Conservation (phyloP, 2,888 invertebrate species). For the Liposcelis brunnea region DNA sequence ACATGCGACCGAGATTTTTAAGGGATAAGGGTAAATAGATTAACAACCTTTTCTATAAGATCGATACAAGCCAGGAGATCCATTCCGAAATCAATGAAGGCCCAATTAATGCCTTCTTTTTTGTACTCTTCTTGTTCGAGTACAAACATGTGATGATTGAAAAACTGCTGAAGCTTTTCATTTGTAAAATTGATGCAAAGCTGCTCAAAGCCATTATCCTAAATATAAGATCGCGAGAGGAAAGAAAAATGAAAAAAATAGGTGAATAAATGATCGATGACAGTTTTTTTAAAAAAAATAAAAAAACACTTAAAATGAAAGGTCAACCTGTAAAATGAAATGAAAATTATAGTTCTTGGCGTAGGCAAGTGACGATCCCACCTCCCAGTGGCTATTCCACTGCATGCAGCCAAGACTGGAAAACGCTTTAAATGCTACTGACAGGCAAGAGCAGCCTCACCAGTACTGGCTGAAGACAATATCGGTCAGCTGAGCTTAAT, state of each 20-base stretch:
- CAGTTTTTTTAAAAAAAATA: too few relatives aligned
- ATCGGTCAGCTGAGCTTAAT: too few relatives aligned
- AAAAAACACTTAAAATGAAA: too few relatives aligned
- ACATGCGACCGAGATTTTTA: too few relatives aligned
- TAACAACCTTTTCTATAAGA: conserved; percentile 88
- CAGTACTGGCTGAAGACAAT: too few relatives aligned
- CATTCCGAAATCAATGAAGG: conserved; percentile 95
- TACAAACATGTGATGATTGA: conserved; percentile 97
- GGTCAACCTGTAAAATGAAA: too few relatives aligned
- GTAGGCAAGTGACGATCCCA: too few relatives aligned
- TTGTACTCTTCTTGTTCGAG: conserved; percentile 95
- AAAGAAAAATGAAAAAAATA: background rate
- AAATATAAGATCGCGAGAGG: conserved; percentile 20
- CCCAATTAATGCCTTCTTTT: conserved; percentile 86
- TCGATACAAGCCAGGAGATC: conserved; percentile 92
- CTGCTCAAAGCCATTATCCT: conserved; percentile 95
- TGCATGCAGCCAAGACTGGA: background rate
- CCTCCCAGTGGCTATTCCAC: too few relatives aligned
- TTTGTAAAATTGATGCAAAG: conserved; percentile 98
- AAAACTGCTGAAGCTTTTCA: conserved; percentile 94
- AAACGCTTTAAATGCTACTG: too few relatives aligned
- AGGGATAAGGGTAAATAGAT: too few relatives aligned
- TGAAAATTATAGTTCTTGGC: background rate
- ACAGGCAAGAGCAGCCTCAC: too few relatives aligned
- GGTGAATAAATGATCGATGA: too few relatives aligned